Conservation (phyloP, 2,888 invertebrate genomes). For the Tenthredo distinguenda region DNA sequence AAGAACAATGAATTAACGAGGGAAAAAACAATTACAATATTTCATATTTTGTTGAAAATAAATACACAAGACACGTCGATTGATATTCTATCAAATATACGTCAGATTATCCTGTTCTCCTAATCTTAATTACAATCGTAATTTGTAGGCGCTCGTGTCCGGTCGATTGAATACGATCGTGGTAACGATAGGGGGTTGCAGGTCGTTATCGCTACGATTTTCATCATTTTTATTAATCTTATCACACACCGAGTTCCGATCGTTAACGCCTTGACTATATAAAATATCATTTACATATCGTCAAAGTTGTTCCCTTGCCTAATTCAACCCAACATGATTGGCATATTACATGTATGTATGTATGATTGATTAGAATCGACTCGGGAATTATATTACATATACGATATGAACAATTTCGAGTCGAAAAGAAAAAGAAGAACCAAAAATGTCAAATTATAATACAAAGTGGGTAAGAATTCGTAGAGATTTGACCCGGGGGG, state of each 20-base stretch:
- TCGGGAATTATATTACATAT: background rate
- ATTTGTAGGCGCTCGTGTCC: background rate
- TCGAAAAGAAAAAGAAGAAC: background rate
- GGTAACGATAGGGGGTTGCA: background rate
- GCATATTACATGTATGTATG: background rate
- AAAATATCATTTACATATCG: background rate
- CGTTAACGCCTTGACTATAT: background rate
- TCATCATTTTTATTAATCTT: background rate
- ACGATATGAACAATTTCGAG: background rate
- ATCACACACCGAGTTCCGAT: background rate
- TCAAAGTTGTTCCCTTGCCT: background rate
- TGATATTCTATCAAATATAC: background rate
- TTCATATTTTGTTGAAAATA: background rate
- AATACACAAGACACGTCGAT: background rate
- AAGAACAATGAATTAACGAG: background rate
- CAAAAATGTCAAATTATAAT: background rate
- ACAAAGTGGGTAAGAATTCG: too few species aligned
- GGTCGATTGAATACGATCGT: background rate
- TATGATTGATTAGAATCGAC: background rate
- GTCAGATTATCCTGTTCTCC: background rate
- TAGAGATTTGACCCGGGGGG: too few species aligned
- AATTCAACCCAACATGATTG: background rate
- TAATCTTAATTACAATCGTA: constrained; percentile 12
- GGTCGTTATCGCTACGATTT: background rate
- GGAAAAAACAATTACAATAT: background rate